phyloP scores from a whole-genome alignment of 1,140 invertebrate species.

The Apis cerana region DNA sequence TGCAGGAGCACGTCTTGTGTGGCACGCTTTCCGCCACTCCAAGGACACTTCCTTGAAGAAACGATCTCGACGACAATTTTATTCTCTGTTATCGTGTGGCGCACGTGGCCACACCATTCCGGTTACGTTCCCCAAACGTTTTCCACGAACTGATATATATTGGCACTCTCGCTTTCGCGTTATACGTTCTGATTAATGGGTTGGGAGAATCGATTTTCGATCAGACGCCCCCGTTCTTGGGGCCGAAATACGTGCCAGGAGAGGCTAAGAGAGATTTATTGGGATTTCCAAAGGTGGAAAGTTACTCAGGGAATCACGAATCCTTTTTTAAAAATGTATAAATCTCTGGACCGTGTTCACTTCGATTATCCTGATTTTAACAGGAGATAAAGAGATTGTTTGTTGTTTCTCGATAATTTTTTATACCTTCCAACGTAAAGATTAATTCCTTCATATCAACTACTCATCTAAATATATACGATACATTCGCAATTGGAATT shows the following conservation, averaged over 20 bases:
- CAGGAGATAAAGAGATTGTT: neutral
- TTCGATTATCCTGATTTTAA: neutral
- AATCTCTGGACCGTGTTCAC: neutral
- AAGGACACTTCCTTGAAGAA: conserved; percentile 23
- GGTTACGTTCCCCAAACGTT: neutral
- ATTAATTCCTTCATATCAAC: too few relatives aligned
- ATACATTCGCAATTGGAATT: too few relatives aligned
- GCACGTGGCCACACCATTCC: conserved; percentile 54
- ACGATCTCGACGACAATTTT: conserved; percentile 67
- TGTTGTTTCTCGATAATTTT: too few relatives aligned
- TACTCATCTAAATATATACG: too few relatives aligned
- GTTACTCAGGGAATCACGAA: neutral
- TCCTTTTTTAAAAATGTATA: neutral
- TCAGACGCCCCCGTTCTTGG: neutral
- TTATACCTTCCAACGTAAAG: too few relatives aligned
- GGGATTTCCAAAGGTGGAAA: neutral
- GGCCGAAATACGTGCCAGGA: neutral
- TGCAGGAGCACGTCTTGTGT: conserved; percentile 48
- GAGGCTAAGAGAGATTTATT: conserved; percentile 4
- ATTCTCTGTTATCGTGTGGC: conserved; percentile 60
- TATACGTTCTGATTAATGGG: conserved; percentile 19
- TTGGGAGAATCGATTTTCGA: conserved; percentile 30
- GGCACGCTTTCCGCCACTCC: conserved; percentile 54
- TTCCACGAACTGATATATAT: conserved; percentile 12
- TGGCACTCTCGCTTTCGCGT: conserved; percentile 31